These are phyloP conservation scores for Drosophila affinis DNA, from an alignment of 2,888 invertebrate genomes.

Conservation along the genomic window DNA sequence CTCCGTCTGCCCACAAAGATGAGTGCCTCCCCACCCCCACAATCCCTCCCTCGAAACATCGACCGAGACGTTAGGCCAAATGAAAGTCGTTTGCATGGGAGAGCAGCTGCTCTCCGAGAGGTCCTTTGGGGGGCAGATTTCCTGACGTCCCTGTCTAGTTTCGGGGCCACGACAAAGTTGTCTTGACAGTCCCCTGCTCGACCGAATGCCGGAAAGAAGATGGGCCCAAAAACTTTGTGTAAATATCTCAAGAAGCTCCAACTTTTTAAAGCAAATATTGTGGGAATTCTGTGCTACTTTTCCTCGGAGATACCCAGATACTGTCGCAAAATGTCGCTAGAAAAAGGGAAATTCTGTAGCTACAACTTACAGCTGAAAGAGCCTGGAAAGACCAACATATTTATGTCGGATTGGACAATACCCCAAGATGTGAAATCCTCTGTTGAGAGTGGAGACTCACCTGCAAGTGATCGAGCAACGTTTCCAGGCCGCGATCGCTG, in stretches of 20 bases:
- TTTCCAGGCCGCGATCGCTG: constrained; percentile 95
- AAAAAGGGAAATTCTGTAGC: not conserved
- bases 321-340: too few species aligned
- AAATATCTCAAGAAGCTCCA: constrained; percentile 14
- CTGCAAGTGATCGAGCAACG: constrained; percentile 94
- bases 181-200: constrained; percentile 32
- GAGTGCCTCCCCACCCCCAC: not conserved
- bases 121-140: constrained; percentile 35
- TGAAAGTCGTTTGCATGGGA: constrained; percentile 22
- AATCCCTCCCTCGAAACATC: not conserved
- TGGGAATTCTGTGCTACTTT: not conserved
- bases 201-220: not conserved
- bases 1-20: not conserved
- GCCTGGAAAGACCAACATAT: too few species aligned
- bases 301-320: not conserved
- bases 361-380: too few species aligned
- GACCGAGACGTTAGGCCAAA: constrained; percentile 5
- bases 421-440: too few species aligned
- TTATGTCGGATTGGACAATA: too few species aligned
- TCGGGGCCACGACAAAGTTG: constrained; percentile 15
- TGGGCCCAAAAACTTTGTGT: constrained; percentile 9
- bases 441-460: constrained; percentile 83
- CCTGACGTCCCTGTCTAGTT: constrained; percentile 4
- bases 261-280: not conserved
- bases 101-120: constrained; percentile 13